phyloP scores from a whole-genome alignment of 2,113 vertebrate genomes.

The Tiliqua scincoides region DNA sequence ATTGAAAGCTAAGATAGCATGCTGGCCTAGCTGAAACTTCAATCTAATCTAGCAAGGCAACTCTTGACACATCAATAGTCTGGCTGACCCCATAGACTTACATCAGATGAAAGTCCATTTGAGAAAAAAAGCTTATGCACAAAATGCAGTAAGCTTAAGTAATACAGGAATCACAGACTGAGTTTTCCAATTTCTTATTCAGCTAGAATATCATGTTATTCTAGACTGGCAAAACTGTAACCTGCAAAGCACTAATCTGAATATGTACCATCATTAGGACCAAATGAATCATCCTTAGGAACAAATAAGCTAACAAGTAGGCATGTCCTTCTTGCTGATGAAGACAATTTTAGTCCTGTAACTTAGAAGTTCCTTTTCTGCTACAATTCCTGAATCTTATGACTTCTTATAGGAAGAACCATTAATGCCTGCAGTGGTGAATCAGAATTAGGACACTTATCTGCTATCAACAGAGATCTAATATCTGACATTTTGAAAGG shows the following conservation, averaged over 20 bases:
- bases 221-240: not conserved
- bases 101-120: not conserved
- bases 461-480: not conserved
- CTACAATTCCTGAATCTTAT: constrained; percentile 20
- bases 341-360: constrained; percentile 21
- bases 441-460: constrained; percentile 7
- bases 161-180: not conserved
- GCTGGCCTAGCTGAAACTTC: not conserved
- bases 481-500: not conserved
- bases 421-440: constrained; percentile 10
- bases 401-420: constrained; percentile 20
- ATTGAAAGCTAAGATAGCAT: not conserved
- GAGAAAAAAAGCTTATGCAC: not conserved
- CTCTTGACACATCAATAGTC: not conserved
- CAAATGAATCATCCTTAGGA: not conserved
- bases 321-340: constrained; percentile 2
- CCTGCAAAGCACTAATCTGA: not conserved
- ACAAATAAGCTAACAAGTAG: not conserved
- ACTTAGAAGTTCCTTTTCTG: not conserved
- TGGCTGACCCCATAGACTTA: not conserved
- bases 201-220: not conserved
- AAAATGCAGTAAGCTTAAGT: not conserved
- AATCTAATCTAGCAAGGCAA: not conserved
- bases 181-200: not conserved
- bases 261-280: not conserved